Conservation (phyloP, 2,113 vertebrate species). For the Circaetus cinerascens region DNA sequence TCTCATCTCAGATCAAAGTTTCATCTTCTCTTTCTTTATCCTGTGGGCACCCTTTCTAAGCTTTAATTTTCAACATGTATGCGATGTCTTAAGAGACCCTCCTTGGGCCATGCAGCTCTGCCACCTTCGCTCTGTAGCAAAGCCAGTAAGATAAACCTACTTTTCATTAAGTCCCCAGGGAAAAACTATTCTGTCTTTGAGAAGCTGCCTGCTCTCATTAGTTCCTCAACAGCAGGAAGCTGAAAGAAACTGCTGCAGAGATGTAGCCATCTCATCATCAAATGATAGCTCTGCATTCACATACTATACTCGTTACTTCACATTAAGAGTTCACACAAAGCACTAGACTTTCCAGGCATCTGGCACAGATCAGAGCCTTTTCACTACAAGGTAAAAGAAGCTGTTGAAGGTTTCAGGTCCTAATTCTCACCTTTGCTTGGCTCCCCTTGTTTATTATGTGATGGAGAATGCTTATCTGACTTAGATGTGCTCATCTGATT, state of each 20-base stretch:
- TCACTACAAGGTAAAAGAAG: neutral
- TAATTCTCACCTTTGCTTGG: neutral
- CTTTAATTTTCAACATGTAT: neutral
- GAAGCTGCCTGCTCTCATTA: neutral
- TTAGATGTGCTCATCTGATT: neutral
- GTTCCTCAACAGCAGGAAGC: neutral
- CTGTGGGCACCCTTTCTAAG: neutral
- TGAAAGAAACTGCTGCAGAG: neutral
- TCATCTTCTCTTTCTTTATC: neutral
- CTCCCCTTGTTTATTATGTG: neutral
- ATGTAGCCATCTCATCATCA: neutral
- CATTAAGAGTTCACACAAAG: neutral
- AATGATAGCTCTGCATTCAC: neutral
- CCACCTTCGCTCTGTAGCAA: neutral
- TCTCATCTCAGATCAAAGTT: neutral
- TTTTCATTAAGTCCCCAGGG: neutral
- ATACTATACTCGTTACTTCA: fast-evolving
- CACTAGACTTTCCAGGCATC: neutral
- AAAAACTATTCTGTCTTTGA: neutral
- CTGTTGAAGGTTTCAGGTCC: neutral
- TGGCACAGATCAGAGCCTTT: neutral
- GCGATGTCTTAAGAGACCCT: neutral
- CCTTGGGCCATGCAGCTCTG: neutral
- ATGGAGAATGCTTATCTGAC: neutral
- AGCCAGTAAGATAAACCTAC: neutral